phyloP scores from a whole-genome alignment of 2,113 vertebrate species.

The Gallinago undulata region DNA sequence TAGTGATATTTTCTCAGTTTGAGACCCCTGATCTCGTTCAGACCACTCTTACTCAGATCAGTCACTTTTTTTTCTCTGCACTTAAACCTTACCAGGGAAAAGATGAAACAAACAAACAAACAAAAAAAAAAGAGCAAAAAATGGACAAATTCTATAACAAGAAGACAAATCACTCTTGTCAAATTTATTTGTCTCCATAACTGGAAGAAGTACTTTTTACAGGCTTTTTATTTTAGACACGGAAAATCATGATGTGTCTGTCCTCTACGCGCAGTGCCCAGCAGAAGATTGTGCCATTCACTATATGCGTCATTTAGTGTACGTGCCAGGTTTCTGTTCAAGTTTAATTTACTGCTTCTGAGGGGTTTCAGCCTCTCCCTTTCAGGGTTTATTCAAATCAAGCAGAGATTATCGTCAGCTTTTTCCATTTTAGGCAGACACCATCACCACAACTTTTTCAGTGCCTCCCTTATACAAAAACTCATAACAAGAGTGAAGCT shows the following conservation, averaged over 20 bases:
- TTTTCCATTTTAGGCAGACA: constrained; percentile 35
- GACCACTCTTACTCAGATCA: neutral
- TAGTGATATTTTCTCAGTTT: neutral
- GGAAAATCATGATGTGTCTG: constrained; percentile 32
- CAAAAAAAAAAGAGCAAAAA: neutral
- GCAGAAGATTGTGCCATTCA: constrained; percentile 23
- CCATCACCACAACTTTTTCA: neutral
- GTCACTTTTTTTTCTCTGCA: neutral
- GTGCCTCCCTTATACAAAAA: neutral
- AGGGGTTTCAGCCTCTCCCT: constrained; percentile 17
- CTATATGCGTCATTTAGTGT: neutral
- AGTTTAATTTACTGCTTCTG: constrained; percentile 47
- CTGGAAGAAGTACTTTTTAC: constrained; percentile 51
- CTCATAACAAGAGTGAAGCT: neutral
- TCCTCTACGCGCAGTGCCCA: neutral
- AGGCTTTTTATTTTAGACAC: constrained; percentile 32
- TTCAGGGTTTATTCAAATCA: neutral
- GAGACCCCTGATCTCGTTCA: neutral
- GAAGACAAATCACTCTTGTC: constrained; percentile 14
- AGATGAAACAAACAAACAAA: neutral
- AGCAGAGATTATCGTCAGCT: neutral
- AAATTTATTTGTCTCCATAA: constrained; percentile 39
- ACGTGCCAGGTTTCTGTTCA: constrained; percentile 30
- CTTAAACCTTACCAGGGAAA: neutral
- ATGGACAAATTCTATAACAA: neutral